Conservation (phyloP, 2,888 invertebrate species). For the Euproctis similis region DNA sequence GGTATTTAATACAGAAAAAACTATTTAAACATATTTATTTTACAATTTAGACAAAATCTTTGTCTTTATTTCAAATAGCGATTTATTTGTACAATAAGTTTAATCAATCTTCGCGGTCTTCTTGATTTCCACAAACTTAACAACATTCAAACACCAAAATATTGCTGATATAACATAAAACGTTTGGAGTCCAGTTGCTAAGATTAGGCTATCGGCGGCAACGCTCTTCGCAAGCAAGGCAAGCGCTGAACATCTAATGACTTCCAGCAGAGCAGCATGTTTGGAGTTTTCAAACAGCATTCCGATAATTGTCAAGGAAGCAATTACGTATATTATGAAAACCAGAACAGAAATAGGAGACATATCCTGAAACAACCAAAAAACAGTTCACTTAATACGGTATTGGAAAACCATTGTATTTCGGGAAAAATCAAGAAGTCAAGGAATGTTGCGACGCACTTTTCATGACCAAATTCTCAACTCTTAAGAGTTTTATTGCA, state of each 20-base stretch:
- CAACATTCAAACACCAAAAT: slow-evolving; percentile 78
- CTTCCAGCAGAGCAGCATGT: slow-evolving; percentile 78
- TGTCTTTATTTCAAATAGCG: too few species aligned
- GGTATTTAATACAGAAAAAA: too few species aligned
- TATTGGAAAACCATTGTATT: too few species aligned
- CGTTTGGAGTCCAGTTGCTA: slow-evolving; percentile 65
- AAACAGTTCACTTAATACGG: too few species aligned
- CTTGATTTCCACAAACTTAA: slow-evolving; percentile 74
- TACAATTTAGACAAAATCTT: too few species aligned
- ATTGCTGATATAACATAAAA: slow-evolving; percentile 77
- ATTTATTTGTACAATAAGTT: too few species aligned
- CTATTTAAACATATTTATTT: too few species aligned
- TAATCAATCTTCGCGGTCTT: slow-evolving; percentile 34
- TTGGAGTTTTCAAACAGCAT: slow-evolving; percentile 81
- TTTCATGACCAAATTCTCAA: too few species aligned
- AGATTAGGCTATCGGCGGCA: slow-evolving; percentile 44
- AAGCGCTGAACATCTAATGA: slow-evolving; percentile 78
- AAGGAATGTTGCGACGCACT: too few species aligned
- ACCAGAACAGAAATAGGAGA: slow-evolving; percentile 74
- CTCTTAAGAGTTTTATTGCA: too few species aligned
- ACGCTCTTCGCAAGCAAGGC: slow-evolving; percentile 65
- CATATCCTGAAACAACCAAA: slow-evolving; percentile 66
- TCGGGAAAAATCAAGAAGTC: too few species aligned
- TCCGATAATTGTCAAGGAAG: slow-evolving; percentile 81
- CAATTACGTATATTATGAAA: slow-evolving; percentile 79